Percentiles rank a stretch among this genome's conserved stretches.
phyloP scores from a whole-genome alignment of 2,888 invertebrate genomes.

The Seladonia tumulorum region DNA sequence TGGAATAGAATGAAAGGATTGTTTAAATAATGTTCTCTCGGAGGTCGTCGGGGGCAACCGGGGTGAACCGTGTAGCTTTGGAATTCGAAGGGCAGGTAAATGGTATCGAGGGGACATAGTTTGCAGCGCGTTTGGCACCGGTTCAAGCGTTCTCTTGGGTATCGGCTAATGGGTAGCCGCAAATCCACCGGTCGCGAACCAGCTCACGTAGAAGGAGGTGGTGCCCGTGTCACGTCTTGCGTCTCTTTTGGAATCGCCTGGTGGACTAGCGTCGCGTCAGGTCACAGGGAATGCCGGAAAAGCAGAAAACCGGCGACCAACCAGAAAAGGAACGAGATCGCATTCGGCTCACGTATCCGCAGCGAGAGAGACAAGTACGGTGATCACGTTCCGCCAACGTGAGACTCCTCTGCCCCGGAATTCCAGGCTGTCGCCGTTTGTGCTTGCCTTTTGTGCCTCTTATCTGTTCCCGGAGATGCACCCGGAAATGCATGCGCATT shows the following conservation, averaged over 20 bases:
- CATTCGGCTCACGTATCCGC: constrained; percentile 48
- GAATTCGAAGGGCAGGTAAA: constrained; percentile 6
- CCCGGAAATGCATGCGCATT: constrained; percentile 65
- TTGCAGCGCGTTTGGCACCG: constrained; percentile 10
- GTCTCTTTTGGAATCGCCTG: background rate
- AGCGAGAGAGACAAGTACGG: constrained; percentile 35
- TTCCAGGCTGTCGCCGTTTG: constrained; percentile 53
- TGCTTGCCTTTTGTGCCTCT: constrained; percentile 60
- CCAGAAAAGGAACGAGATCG: constrained; percentile 48
- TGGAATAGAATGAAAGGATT: background rate
- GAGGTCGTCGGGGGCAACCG: background rate
- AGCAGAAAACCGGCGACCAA: constrained; percentile 38
- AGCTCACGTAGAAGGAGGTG: constrained; percentile 39
- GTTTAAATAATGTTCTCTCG: background rate
- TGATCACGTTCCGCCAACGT: constrained; percentile 65
- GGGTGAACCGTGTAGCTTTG: background rate
- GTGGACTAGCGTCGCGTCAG: background rate
- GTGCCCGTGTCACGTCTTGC: background rate
- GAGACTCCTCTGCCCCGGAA: constrained; percentile 70
- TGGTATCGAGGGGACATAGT: constrained; percentile 5
- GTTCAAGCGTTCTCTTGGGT: constrained; percentile 8
- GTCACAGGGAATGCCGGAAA: constrained; percentile 42
- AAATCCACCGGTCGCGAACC: constrained; percentile 30
- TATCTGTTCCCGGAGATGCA: constrained; percentile 69
- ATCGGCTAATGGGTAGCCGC: constrained; percentile 15